These are phyloP conservation scores for Lanius collurio DNA, from an alignment of 2,113 vertebrate species.

Conservation along the genomic window DNA sequence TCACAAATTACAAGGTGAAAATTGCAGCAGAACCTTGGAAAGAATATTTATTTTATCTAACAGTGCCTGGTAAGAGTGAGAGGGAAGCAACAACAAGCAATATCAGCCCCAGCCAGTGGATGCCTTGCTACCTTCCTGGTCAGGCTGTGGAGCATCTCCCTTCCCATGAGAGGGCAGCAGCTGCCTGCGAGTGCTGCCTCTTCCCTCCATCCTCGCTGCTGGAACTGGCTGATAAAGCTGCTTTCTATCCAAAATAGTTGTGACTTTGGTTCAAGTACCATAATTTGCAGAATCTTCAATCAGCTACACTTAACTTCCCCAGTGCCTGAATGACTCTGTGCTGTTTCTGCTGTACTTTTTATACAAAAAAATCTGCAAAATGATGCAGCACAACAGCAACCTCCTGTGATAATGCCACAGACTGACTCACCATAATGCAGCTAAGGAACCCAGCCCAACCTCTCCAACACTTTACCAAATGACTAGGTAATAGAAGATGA, in stretches of 20 bases:
- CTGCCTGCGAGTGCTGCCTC: neutral
- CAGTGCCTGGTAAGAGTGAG: neutral
- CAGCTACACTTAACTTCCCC: neutral
- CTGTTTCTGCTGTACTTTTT: neutral
- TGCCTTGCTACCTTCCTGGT: neutral
- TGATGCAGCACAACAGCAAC: neutral
- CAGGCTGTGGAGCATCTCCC: neutral
- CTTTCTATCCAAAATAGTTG: constrained; percentile 2
- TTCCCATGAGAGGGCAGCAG: constrained; percentile 74
- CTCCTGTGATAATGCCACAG: neutral
- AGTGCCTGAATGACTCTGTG: neutral
- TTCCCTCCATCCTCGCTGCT: fast-evolving
- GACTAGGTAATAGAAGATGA: neutral
- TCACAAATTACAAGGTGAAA: fast-evolving
- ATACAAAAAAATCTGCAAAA: neutral
- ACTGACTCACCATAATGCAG: neutral
- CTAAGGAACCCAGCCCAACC: neutral
- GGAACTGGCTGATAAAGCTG: neutral
- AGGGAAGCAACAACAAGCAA: neutral
- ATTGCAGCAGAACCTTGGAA: neutral
- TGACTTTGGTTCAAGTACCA: neutral
- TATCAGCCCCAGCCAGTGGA: neutral
- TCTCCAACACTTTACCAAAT: constrained; percentile 16
- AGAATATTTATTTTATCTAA: neutral
- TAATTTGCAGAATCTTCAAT: neutral